These are phyloP conservation scores for Apamea epomidion DNA, from an alignment of 2,888 invertebrate genomes.

Conservation along the genomic window DNA sequence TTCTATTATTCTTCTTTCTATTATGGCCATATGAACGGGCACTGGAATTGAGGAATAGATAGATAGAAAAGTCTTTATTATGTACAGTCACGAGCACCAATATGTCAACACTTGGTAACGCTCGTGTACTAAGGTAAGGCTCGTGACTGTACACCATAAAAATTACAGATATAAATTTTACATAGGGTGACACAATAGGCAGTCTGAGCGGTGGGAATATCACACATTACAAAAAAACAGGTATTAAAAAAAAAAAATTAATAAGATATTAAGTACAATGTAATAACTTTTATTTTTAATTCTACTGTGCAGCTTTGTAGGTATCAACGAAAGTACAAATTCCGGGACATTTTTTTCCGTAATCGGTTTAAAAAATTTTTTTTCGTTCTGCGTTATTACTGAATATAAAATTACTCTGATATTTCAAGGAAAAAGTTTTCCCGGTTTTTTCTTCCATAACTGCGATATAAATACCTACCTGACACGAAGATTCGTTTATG, in stretches of 20 bases:
- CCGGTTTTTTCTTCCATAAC: background rate
- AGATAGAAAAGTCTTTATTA: background rate
- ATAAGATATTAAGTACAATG: background rate
- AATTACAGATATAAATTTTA: background rate
- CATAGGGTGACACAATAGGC: background rate
- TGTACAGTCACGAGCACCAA: too few relatives aligned
- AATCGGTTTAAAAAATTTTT: background rate
- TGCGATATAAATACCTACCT: conserved; percentile 41
- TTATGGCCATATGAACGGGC: too few relatives aligned
- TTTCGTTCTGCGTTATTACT: too few relatives aligned
- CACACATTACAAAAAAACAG: background rate
- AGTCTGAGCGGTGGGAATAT: background rate
- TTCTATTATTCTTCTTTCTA: background rate
- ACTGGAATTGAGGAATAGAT: background rate
- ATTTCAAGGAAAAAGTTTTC: background rate
- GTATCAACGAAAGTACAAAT: background rate
- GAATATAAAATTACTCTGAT: background rate
- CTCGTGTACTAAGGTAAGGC: too few relatives aligned
- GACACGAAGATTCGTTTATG: conserved; percentile 37
- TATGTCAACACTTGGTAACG: too few relatives aligned
- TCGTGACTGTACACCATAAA: too few relatives aligned
- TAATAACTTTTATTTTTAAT: background rate
- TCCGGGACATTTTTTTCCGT: too few relatives aligned
- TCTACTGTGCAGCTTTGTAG: background rate
- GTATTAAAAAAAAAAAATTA: background rate